Conservation (phyloP, 53 echinoderm and acorn worm genomes). For the Crossaster papposus region DNA sequence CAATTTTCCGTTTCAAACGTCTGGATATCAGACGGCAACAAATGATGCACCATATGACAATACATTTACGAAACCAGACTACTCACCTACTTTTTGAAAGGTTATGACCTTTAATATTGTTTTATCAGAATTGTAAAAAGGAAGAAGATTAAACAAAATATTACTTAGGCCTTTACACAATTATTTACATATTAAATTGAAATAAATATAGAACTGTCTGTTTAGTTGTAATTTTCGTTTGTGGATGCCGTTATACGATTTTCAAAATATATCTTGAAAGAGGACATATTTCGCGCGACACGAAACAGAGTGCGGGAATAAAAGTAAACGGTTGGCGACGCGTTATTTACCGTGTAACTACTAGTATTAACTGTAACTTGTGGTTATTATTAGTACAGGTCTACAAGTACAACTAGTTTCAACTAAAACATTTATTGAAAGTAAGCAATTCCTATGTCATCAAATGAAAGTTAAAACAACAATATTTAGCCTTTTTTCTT, state of each 20-base stretch:
- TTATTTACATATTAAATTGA: background rate
- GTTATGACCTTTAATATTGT: background rate
- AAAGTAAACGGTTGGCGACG: too few relatives aligned
- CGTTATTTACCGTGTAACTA: too few relatives aligned
- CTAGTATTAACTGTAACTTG: too few relatives aligned
- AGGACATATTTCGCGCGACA: background rate
- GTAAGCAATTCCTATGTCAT: too few relatives aligned
- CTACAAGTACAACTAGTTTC: too few relatives aligned
- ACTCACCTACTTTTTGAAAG: conserved; percentile 15
- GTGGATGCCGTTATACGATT: background rate
- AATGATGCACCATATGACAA: background rate
- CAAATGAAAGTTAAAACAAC: background rate
- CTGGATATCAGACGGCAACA: background rate
- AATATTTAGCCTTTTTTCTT: too few relatives aligned
- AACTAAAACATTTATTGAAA: too few relatives aligned
- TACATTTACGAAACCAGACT: conserved; percentile 11
- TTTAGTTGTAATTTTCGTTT: background rate
- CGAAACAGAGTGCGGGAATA: background rate
- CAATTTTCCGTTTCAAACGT: background rate
- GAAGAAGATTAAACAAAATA: background rate
- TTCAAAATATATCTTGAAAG: background rate
- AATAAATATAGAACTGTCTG: background rate
- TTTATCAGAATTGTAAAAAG: too few relatives aligned
- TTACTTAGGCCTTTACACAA: background rate
- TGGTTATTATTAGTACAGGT: too few relatives aligned